phyloP scores from a whole-genome alignment of 2,113 vertebrate genomes.

The Semnopithecus entellus region DNA sequence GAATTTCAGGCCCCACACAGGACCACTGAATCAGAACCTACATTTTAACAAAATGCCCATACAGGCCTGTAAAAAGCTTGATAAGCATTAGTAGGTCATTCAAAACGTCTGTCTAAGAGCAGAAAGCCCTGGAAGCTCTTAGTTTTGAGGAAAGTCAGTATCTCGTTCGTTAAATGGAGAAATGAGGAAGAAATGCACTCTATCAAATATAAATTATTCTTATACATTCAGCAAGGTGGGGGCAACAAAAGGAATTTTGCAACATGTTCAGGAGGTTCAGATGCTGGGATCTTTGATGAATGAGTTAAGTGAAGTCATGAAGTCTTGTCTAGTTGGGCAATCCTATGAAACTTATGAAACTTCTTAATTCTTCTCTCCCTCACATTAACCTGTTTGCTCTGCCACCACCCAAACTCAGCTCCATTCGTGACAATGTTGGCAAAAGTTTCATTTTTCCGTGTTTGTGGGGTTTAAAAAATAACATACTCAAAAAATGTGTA shows the following conservation, averaged over 20 bases:
- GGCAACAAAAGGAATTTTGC: not conserved
- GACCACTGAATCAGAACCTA: not conserved
- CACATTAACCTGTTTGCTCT: not conserved
- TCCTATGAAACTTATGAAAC: not conserved
- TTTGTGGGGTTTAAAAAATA: constrained; percentile 26
- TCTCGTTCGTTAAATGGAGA: not conserved
- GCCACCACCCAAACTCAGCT: not conserved
- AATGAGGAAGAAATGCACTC: not conserved
- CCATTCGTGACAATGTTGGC: not conserved
- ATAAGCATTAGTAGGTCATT: not conserved
- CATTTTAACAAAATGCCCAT: not conserved
- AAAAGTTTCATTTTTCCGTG: not conserved
- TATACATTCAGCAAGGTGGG: not conserved
- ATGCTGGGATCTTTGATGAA: not conserved
- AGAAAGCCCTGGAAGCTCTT: not conserved
- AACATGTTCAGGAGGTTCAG: not conserved
- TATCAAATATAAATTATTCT: not conserved
- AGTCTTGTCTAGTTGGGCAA: not conserved
- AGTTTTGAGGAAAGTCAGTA: not conserved
- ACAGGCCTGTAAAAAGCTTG: not conserved
- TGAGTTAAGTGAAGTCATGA: not conserved
- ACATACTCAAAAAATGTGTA: constrained; percentile 1
- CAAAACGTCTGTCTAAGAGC: not conserved
- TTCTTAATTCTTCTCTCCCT: not conserved
- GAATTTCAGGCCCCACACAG: not conserved